Conservation (phyloP, 2,113 vertebrate species). For the Cryptotis parvus region DNA sequence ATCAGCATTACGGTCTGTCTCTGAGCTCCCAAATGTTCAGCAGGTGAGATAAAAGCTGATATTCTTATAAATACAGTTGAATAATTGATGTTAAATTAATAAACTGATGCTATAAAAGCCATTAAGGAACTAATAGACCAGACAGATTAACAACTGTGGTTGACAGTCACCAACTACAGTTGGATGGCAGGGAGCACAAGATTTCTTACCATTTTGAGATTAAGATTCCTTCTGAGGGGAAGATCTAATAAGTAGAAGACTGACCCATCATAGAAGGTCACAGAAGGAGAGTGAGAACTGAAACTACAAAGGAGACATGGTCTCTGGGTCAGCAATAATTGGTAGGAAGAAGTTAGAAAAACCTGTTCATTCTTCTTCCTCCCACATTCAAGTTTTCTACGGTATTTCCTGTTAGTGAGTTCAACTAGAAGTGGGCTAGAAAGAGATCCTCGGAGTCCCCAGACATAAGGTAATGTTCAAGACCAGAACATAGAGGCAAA, state of each 20-base stretch:
- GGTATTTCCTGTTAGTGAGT: accelerated
- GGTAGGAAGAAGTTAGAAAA: background rate
- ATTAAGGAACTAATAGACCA: background rate
- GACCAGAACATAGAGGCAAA: background rate
- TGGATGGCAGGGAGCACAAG: too few species aligned
- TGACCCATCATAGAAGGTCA: accelerated
- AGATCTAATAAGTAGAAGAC: too few species aligned
- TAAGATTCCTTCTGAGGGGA: too few species aligned
- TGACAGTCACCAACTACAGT: background rate
- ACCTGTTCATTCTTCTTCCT: background rate
- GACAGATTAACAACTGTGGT: background rate
- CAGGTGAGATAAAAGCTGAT: background rate
- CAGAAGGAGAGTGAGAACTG: background rate
- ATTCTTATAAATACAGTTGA: background rate
- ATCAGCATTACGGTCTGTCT: too few species aligned
- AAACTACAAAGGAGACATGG: accelerated
- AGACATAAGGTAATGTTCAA: background rate
- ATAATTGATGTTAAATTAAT: background rate
- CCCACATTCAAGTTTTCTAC: background rate
- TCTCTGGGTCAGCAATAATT: background rate
- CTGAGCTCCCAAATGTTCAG: too few species aligned
- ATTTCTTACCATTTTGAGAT: too few species aligned
- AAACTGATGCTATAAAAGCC: background rate
- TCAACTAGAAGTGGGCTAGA: background rate
- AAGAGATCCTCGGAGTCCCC: background rate